Conservation (phyloP, 2,797 vertebrate species). For the Orestias chungarensis region DNA sequence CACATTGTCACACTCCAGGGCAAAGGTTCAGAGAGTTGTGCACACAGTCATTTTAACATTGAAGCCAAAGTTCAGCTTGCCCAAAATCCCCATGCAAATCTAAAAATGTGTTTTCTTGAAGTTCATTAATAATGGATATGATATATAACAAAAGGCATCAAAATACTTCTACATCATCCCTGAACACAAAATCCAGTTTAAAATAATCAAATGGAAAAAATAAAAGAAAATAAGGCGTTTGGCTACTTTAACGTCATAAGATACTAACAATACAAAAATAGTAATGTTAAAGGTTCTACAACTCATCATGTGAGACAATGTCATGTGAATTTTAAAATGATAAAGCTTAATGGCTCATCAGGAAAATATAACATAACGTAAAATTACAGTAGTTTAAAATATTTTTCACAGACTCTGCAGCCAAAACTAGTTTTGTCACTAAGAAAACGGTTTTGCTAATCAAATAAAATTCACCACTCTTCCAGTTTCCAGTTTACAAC, state of each 20-base stretch:
- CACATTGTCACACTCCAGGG: constrained; percentile 12
- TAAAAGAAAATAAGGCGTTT: neutral
- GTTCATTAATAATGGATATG: neutral
- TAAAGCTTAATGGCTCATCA: neutral
- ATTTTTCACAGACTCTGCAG: neutral
- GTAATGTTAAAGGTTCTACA: neutral
- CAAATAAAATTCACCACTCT: neutral
- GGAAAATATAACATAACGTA: neutral
- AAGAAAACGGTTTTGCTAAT: neutral
- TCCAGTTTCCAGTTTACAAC: neutral
- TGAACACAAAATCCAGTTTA: neutral
- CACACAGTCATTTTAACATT: neutral
- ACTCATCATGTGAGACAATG: too few relatives aligned
- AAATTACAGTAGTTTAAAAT: neutral
- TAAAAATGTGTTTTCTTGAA: neutral
- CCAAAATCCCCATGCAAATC: neutral
- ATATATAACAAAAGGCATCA: neutral
- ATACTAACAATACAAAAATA: neutral
- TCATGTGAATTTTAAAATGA: too few relatives aligned
- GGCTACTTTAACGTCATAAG: neutral
- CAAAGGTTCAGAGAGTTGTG: neutral
- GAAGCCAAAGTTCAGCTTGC: neutral
- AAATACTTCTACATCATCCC: neutral
- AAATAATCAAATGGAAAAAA: neutral
- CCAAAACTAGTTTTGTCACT: neutral